phyloP scores from a whole-genome alignment of 2,797 vertebrate genomes.

The Rhincodon typus region DNA sequence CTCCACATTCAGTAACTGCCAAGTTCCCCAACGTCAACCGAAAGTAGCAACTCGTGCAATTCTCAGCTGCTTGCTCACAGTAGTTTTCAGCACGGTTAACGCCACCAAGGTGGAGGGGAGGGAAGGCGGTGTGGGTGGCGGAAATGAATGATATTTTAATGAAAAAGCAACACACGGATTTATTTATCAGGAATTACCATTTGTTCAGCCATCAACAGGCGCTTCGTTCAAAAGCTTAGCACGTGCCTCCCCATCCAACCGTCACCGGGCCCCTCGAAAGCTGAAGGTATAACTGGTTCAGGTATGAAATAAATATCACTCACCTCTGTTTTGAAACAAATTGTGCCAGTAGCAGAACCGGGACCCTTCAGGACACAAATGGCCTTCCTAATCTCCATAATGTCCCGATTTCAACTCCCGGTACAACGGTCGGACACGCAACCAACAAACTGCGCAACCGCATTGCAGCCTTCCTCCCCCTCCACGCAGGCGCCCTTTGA shows the following conservation, averaged over 20 bases:
- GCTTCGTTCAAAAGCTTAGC: not conserved
- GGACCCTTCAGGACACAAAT: constrained; percentile 6
- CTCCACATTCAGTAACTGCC: not conserved
- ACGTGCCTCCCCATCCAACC: not conserved
- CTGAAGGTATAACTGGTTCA: too few species aligned
- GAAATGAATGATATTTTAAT: not conserved
- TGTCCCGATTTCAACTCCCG: not conserved
- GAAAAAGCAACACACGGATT: not conserved
- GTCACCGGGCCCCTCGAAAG: not conserved
- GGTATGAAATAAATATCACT: not conserved
- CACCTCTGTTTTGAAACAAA: not conserved
- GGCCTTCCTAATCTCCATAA: not conserved
- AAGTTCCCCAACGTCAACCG: not conserved
- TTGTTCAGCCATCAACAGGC: not conserved
- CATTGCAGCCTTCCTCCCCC: not conserved
- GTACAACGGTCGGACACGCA: not conserved
- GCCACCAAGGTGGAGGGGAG: not conserved
- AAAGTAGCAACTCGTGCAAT: not conserved
- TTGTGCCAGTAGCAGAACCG: not conserved
- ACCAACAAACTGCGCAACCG: not conserved
- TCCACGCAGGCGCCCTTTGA: not conserved
- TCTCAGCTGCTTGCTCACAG: not conserved
- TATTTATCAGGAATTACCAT: not conserved
- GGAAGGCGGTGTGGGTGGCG: not conserved
- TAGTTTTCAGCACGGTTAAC: not conserved